Base-by-base conservation (phyloP, 1,140 invertebrate genomes). In the Lutraria rhynchaena region DNA sequence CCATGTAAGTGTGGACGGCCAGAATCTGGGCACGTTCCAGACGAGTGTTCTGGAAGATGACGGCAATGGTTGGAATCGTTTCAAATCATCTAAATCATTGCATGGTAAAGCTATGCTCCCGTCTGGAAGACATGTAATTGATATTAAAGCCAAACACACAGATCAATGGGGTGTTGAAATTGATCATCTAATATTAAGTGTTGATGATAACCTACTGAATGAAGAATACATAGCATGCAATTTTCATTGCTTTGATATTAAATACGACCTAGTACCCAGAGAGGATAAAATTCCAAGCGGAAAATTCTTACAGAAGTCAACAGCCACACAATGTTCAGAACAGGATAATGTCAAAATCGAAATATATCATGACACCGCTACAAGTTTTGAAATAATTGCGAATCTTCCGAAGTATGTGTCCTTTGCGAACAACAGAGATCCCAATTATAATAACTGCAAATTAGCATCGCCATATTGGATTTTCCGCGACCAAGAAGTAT, bases 311-410 rank as follows among this genome's bases (percentile, higher is more conserved):
- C 77, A 81, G 27, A 81, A 60, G n/a, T 81, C 77, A 5, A 71
- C 44, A 27, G 22, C 35, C 3, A 81, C 77, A 0, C 65, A 60
- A n/a, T 81, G 77, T 24, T 46, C 63, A 15, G 77, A 81, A 35
- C 41, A 61, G 17, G 77, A 81, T 49, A 81, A 81, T 33, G 53
- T 81, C 41, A 81, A 81, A 57, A 41, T 81, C 15, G 65, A 81
- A 11, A 49, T 81, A 2, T 70, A 70, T 69, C 77, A 81, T 35
- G 77, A 81, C 22, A 58, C 63, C 0, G 29, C 77, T 0, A 60
- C 49, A 33, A 35, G 46, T 33, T 81, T 81, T 70, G 67, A 70
- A 29, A 81, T 81, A 24, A 71, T 35, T 49, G 77, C 77, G 1
- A 81, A 46, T 61, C 27, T 81, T 9, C 77, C 77, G 11, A 70